A percentile compares a stretch with the other conserved stretches of the same genome.
These are phyloP conservation scores for Brachionus rubens DNA, from an alignment of 1,140 invertebrate genomes.

Conservation along the genomic window DNA sequence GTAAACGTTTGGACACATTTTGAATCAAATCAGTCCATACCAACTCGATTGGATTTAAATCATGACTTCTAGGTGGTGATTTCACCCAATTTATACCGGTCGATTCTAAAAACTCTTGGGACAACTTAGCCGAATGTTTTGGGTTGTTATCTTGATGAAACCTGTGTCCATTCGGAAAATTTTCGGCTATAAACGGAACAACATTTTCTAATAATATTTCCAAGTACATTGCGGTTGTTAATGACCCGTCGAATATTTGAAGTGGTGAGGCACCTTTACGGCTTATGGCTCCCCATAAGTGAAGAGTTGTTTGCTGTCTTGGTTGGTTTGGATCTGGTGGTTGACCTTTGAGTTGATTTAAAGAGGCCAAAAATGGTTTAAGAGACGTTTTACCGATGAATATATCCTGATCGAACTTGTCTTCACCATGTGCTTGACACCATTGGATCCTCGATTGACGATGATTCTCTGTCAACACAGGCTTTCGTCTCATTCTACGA, in stretches of 20 bases:
- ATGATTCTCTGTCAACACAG: slow-evolving; percentile 38
- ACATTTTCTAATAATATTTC: slow-evolving; percentile 39
- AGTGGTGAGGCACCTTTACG: slow-evolving; percentile 42
- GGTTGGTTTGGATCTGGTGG: slow-evolving; percentile 29
- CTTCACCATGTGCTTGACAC: slow-evolving; percentile 29
- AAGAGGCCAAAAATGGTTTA: slow-evolving; percentile 36
- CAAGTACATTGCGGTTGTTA: slow-evolving; percentile 43
- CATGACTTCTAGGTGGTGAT: slow-evolving; percentile 34
- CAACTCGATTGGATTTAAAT: slow-evolving; percentile 32
- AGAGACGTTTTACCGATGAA: slow-evolving; percentile 40
- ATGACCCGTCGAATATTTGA: slow-evolving; percentile 35
- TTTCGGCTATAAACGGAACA: slow-evolving; percentile 39
- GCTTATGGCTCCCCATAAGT: slow-evolving; percentile 39
- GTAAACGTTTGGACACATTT: slow-evolving; percentile 34
- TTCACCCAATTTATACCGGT: slow-evolving; percentile 44
- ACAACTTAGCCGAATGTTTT: slow-evolving; percentile 39
- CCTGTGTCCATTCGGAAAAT: slow-evolving; percentile 34
- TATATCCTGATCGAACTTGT: slow-evolving; percentile 41
- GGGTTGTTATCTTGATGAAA: slow-evolving; percentile 45
- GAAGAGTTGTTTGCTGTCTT: slow-evolving; percentile 34
- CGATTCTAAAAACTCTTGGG: slow-evolving; percentile 42
- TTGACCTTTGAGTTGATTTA: slow-evolving; percentile 40
- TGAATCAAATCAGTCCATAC: slow-evolving; percentile 45
- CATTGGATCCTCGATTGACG: slow-evolving; percentile 31
- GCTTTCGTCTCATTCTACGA: slow-evolving; percentile 41